Evolutionary conservation across 2,797 vertebrate species (phyloP).

Genomic region (Emys orbicularis): DNA sequence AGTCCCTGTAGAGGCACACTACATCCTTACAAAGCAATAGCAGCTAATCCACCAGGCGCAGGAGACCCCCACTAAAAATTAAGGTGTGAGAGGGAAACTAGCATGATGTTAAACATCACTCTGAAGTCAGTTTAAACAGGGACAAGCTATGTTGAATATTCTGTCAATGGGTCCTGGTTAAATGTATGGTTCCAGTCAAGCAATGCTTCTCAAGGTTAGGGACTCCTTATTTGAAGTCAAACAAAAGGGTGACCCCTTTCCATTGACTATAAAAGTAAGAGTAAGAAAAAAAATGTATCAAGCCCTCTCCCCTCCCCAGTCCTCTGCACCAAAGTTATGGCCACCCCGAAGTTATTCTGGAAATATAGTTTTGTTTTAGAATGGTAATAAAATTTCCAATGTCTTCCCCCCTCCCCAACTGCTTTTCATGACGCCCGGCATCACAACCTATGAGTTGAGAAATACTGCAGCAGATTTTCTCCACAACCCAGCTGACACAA

Average conservation of each 20-base stretch:
- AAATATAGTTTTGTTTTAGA: not conserved
- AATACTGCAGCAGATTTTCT: rapidly evolving
- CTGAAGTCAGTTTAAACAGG: not conserved
- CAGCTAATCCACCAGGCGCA: rapidly evolving
- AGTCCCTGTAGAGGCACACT: not conserved
- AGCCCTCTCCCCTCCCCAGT: no score
- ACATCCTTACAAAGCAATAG: not conserved
- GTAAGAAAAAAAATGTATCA: not conserved
- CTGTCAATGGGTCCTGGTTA: not conserved
- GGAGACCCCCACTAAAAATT: not conserved
- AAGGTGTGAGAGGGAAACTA: not conserved
- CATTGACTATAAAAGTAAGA: not conserved
- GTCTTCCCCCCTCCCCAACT: not conserved
- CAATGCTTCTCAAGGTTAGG: not conserved
- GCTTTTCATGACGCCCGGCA: not conserved
- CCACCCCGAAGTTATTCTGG: not conserved
- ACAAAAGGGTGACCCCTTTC: not conserved
- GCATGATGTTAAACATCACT: not conserved
- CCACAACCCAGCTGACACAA: not conserved
- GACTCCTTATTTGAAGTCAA: not conserved
- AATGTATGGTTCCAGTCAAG: not conserved
- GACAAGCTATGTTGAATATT: not conserved
- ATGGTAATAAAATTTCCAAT: not conserved
- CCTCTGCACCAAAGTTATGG: not conserved
- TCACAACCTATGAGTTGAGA: not conserved